Base-by-base conservation (phyloP, 2,113 vertebrate species). In the Xiphophorus maculatus region DNA sequence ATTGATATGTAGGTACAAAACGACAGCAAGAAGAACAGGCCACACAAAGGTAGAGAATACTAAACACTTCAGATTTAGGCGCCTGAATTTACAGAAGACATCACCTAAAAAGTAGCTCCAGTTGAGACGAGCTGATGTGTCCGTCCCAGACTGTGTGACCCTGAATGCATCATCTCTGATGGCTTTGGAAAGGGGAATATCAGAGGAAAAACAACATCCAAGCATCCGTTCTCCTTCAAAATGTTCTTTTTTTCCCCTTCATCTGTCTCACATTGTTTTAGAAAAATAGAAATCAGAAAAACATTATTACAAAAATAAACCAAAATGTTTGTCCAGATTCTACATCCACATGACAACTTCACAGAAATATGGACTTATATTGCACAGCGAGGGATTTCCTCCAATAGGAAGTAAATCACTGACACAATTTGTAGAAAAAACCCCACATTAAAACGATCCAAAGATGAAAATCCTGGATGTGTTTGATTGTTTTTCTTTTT, bases 281-380 rank as follows among this genome's bases (percentile, higher is more conserved):
- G 90, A 94, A 94, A 94, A 94, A 94, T 94, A 94, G 74, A 93
- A 90, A 91, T 91, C 85, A 93, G 90, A 90, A 88, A 85, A 90
- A 88, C 81, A 73, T 88, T 22, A 11, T 92, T 94, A 93, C 77
- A 93, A 94, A 94, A 94, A 94, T 93, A 93, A 93, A 91, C 61
- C 75, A 80, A 91, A 82, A 88, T 68, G 73, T 84, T 84, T 3
- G 32, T 91, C 85, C 85, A 82, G 51, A 84, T 83, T 93, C 81
- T 76, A 86, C 79, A 73, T 88, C 90, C 90, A 91, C 87, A 83
- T 12, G 80, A 92, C 79, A 83, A 76, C 74, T 65, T 89, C 79
- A 93, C 87, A 74, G 42, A 77, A 77, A 89, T 63, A 83, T 79
- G 15, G 61, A 88, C 74, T 69, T 83, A 89, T 94, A 89, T 91